Evolutionary conservation across 2,113 vertebrate species (phyloP), one percentile per base, ranked within the genome.

Genomic region (Strix aluco): DNA sequence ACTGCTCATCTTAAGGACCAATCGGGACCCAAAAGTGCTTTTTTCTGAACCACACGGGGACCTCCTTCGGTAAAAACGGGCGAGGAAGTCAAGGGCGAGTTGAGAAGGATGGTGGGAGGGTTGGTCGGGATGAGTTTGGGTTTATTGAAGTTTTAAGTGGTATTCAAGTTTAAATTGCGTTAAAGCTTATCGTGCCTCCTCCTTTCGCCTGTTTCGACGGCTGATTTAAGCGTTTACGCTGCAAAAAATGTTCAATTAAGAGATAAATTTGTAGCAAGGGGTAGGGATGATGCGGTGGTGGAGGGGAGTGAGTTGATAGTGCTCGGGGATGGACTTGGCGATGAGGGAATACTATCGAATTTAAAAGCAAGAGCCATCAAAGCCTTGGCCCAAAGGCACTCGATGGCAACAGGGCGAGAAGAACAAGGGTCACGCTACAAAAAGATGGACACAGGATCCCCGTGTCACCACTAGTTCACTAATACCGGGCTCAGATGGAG

Each of bases 1-100:
- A 3, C 20, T 20, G 15, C 34, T 57, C 40, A 1, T n/a, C 21
- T 51, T 8, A 21, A 27, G 36, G 44, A 51, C 17, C 36, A 5
- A 14, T 22, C 6, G 9, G 36, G 66, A 38, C 40, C 65, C n/a
- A 21, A 32, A 70, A 70, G 22, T 32, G 18, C 19, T 47, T 47
- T 47, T 54, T 52, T 5, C 40, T 2, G 1, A 30, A 46, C 5
- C 26, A 2, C 16, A 0, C 3, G 6, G 9, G 26, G 55, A 75
- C 44, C 44, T 20, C 15, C 34, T 81, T 25, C 3, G 3, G 26
- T 9, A 38, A 23, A 13, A 17, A 38, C 1, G 26, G 27, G 57
- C 21, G 55, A 27, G 14, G 54, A 70, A 59, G 66, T 29, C 18
- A 5, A 34, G 18, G 65, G 19, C 3, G 55, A 29, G 67, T 11